Evolutionary conservation across 2,888 invertebrate species (phyloP), one percentile per base, ranked within the genome.

Genomic region (Zootermopsis nevadensis): DNA sequence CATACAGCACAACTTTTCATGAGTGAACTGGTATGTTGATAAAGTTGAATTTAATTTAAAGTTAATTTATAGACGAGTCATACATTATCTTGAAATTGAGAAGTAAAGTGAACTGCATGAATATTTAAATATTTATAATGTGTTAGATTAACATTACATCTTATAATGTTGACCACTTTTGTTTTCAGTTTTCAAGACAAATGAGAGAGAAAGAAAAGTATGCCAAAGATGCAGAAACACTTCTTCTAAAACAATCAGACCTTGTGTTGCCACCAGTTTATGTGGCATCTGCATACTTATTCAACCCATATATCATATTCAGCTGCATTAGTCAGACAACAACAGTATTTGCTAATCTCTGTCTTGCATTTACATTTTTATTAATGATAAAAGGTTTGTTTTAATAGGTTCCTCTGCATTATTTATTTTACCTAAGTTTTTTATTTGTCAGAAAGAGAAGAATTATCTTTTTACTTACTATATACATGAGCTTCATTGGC

Each of bases 271-370:
- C 93, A 38, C 92, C 95, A 7, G 90, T 93, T 85, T 94, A 94
- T 89, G 96, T 96, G 0, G 90, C 94, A 15, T 92, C 95, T 33
- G 94, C 95, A 1, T 98, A 97, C 89, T 91, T 98, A 69, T 96
- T 97, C 87, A 98, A 97, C 90, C 98, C 98, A 0, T 96, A 96
- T 88, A 94, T 95, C 48, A 93, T 98, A 83, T 91, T 97, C 82
- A 96, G 95, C 87, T 98, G 98, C 90, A 94, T 95, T 48, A 97
- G 96, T 19, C 93, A 95, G 89, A 97, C 98, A 0, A 98, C 98
- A 2, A 97, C 97, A 2, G 96, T 97, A 22, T 94, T 98, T 86
- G 95, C 95, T 86, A 98, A 98, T 90, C 91, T 98, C n/a, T 91
- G 95, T 77, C 90, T 97, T 42, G 93, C 97, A 0, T 87, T 94